These are phyloP conservation scores for Parnassius orleans DNA, from an alignment of 2,888 invertebrate genomes.

Conservation along the genomic window DNA sequence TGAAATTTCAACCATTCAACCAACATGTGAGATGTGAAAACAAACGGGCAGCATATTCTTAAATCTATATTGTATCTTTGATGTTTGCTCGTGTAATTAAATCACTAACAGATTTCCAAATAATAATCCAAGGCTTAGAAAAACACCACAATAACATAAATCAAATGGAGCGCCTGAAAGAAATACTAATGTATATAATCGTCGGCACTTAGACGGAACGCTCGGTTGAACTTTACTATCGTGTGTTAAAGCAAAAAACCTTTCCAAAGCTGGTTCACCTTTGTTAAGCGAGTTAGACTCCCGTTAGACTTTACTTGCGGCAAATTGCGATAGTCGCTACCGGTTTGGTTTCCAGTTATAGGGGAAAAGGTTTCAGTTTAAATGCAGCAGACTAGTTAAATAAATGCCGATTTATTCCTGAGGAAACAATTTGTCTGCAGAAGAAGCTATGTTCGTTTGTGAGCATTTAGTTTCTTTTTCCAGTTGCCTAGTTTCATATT, in stretches of 20 bases:
- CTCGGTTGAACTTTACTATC: slow-evolving; percentile 6
- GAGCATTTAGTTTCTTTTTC: no score
- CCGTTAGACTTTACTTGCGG: slow-evolving; percentile 25
- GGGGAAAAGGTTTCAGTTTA: slow-evolving; percentile 7
- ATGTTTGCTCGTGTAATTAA: background rate
- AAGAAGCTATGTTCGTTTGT: no score
- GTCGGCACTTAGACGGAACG: slow-evolving; percentile 11
- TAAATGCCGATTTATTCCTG: no score
- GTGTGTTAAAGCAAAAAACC: slow-evolving; percentile 29
- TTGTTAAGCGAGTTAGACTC: slow-evolving; percentile 36
- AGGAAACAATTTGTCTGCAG: no score
- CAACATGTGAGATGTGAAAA: no score
- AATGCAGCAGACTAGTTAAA: no score
- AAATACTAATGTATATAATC: slow-evolving; percentile 15
- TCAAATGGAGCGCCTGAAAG: slow-evolving; percentile 15
- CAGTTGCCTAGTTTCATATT: no score
- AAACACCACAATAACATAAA: slow-evolving; percentile 8
- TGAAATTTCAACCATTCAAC: no score
- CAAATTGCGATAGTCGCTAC: slow-evolving; percentile 14
- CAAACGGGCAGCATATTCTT: no score
- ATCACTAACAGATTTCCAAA: background rate
- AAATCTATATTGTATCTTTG: no score
- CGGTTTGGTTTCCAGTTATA: slow-evolving; percentile 18
- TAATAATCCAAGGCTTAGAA: background rate
- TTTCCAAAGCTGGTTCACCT: slow-evolving; percentile 37